Conservation (phyloP, 2,113 vertebrate species). For the Electrona antarctica region DNA sequence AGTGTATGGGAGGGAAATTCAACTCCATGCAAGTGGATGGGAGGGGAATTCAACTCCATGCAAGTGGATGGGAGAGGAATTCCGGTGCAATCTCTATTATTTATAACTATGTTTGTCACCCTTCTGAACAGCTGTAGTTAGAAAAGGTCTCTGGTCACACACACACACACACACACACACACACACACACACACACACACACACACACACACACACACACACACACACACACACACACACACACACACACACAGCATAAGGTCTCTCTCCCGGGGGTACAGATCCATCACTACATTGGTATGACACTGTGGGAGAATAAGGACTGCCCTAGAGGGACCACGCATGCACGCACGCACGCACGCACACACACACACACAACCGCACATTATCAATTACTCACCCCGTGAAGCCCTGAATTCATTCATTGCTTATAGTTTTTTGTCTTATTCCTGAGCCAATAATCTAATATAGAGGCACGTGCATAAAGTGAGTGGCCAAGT, state of each 20-base stretch:
- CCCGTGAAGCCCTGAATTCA: not conserved
- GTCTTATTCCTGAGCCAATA: no score
- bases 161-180: constrained; percentile 6
- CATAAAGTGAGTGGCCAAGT: constrained; percentile 20
- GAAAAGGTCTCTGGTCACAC: not conserved
- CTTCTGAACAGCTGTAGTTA: no score
- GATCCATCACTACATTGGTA: constrained; percentile 52
- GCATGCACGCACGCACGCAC: not conserved
- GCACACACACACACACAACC: constrained; percentile 6
- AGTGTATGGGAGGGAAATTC: no score
- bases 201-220: constrained; percentile 11
- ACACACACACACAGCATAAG: not conserved
- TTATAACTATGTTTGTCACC: not conserved
- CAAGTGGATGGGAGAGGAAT: no score
- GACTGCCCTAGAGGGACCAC: constrained; percentile 24
- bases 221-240: constrained; percentile 8
- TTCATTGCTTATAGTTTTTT: no score
- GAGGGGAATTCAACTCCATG: no score
- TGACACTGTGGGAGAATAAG: constrained; percentile 30
- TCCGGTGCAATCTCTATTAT: no score
- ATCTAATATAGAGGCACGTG: not conserved
- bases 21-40: no score
- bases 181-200: constrained; percentile 1
- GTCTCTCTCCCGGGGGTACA: constrained; percentile 48
- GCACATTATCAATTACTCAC: not conserved